Evolutionary conservation across 2,888 invertebrate genomes (phyloP).

Genomic region (Agonopterix subpropinquella): DNA sequence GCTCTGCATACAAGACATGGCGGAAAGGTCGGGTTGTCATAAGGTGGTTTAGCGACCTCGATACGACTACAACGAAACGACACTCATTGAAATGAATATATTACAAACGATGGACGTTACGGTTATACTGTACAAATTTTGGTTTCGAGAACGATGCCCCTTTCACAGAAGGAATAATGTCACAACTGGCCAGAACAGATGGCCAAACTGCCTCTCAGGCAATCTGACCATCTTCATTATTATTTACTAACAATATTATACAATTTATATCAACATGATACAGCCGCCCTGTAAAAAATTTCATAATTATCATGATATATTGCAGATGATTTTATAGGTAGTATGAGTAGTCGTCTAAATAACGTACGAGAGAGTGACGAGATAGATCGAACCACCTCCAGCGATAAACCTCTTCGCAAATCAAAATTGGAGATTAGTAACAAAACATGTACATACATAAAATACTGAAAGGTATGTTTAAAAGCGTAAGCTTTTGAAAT

Average conservation of each 20-base stretch:
- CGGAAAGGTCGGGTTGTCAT: slow-evolving; percentile 82
- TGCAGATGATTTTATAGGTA: slow-evolving; percentile 32
- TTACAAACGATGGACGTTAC: slow-evolving; percentile 76
- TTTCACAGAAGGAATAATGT: slow-evolving; percentile 92
- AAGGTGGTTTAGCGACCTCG: slow-evolving; percentile 75
- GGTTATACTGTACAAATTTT: slow-evolving; percentile 68
- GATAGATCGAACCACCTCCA: slow-evolving; percentile 51
- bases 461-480: slow-evolving; percentile 68
- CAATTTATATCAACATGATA: slow-evolving; percentile 45
- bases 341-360: slow-evolving; percentile 69
- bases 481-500: slow-evolving; percentile 75
- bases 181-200: slow-evolving; percentile 80
- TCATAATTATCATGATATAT: slow-evolving; percentile 65
- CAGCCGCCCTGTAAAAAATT: slow-evolving; percentile 74
- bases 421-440: slow-evolving; percentile 70
- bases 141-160: slow-evolving; percentile 85
- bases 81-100: slow-evolving; percentile 79
- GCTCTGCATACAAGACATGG: slow-evolving; percentile 78
- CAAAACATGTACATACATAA: slow-evolving; percentile 75
- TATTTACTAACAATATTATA: slow-evolving; percentile 50
- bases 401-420: slow-evolving; percentile 42
- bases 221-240: slow-evolving; percentile 61
- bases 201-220: slow-evolving; percentile 67
- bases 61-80: slow-evolving; percentile 79
- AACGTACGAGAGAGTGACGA: slow-evolving; percentile 13